Evolutionary conservation across 2,113 vertebrate species (phyloP), one percentile per base, ranked within the genome.

Genomic region (Pseudolaguvia tuberculata): DNA sequence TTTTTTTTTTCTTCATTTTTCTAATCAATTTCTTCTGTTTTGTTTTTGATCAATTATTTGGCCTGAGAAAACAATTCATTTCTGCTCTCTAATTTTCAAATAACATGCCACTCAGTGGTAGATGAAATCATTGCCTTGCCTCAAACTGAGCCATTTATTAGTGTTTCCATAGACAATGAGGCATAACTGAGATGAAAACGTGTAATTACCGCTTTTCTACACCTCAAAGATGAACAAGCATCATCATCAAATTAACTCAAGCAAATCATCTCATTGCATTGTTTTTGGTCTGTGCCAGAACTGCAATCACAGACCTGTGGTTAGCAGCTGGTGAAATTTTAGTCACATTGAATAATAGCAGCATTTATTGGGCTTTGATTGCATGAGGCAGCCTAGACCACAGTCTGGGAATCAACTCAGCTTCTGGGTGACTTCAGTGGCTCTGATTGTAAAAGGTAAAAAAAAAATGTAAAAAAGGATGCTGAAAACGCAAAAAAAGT

Each of bases 291-390:
- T 55, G 45, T 59, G 52, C 11, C 25, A 45, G 29, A n/a, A 12
- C 45, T 52, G 58, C 69, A 76, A 73, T 77, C 77, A 82, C 63
- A 53, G 67, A 21, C 31, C 50, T 73, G 39, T 52, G 39, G 61
- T 58, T 57, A 63, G 59, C 27, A 42, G 71, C 47, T 58, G 35
- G 63, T 59, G 73, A 65, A 6, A 82, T 82, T 77, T 79, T 51
- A 73, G 72, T 57, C 66, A 69, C 73, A 55, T 59, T 80, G 77
- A 76, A 70, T 73, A 70, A 82, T 82, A 45, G 45, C 52, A 42
- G 70, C 69, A 67, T 70, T 78, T 75, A 71, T 76, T 68, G 61
- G 57, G 66, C 35, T 65, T 62, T 73, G 82, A 81, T 81, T 78
- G 75, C 55, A 25, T 51, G 57, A 50, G 63, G 75, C 72, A 71